Percentiles rank a stretch among this genome's conserved stretches.
These are phyloP conservation scores for Troides helena DNA, from an alignment of 2,888 invertebrate genomes.

Conservation along the genomic window DNA sequence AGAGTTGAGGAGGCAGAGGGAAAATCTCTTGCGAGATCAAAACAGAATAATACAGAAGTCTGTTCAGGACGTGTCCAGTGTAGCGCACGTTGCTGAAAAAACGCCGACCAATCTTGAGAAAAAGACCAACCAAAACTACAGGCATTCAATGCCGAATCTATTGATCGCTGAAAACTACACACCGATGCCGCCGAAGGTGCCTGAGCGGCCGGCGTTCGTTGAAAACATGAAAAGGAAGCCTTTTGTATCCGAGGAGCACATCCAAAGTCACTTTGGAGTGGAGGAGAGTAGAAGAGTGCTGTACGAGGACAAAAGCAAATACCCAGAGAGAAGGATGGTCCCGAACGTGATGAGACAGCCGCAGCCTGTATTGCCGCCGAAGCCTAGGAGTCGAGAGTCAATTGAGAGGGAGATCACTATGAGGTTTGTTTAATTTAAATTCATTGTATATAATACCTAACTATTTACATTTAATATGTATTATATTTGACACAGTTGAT, in stretches of 20 bases:
- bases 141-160: slow-evolving; percentile 77
- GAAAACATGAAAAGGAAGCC: slow-evolving; percentile 66
- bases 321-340: slow-evolving; percentile 43
- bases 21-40: slow-evolving; percentile 85
- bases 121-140: slow-evolving; percentile 51
- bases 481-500: too few relatives aligned
- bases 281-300: slow-evolving; percentile 69
- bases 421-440: slow-evolving; percentile 51
- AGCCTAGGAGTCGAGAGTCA: slow-evolving; percentile 66
- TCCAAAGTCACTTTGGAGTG: slow-evolving; percentile 71
- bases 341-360: slow-evolving; percentile 42
- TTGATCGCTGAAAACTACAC: slow-evolving; percentile 59
- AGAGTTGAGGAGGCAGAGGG: slow-evolving; percentile 86
- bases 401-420: slow-evolving; percentile 75
- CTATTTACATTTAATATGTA: too few relatives aligned
- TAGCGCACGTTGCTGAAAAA: slow-evolving; percentile 58
- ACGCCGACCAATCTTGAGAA: slow-evolving; percentile 52
- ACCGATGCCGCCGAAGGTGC: slow-evolving; percentile 46
- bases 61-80: slow-evolving; percentile 81
- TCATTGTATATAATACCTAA: too few relatives aligned
- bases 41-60: slow-evolving; percentile 82
- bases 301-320: slow-evolving; percentile 54
- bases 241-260: slow-evolving; percentile 72
- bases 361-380: slow-evolving; percentile 63
- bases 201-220: slow-evolving; percentile 53